These are phyloP conservation scores for Colaptes auratus DNA, from an alignment of 2,113 vertebrate species.

Conservation along the genomic window DNA sequence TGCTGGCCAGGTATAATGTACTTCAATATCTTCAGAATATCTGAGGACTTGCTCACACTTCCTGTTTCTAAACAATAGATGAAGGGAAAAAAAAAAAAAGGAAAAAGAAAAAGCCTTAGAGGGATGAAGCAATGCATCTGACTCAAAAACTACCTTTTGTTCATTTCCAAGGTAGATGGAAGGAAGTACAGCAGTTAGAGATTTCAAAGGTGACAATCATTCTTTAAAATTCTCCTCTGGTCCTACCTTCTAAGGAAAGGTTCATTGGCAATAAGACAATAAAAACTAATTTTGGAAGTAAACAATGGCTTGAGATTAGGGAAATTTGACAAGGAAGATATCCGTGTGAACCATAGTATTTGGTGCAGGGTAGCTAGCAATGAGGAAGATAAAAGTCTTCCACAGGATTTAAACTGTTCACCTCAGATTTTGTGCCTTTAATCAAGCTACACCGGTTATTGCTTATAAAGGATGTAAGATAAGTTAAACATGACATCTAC, in stretches of 20 bases:
- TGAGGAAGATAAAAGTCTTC: neutral
- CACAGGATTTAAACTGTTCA: neutral
- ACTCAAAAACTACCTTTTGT: neutral
- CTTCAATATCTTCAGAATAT: neutral
- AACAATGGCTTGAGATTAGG: neutral
- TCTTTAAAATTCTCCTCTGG: neutral
- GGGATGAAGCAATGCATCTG: neutral
- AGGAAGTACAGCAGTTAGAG: neutral
- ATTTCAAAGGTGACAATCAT: neutral
- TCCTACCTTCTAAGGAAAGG: neutral
- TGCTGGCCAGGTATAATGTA: neutral
- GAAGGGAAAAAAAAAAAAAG: too few species aligned
- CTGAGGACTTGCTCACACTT: neutral
- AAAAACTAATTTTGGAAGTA: neutral
- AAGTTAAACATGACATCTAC: neutral
- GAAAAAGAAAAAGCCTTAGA: neutral
- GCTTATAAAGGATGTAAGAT: neutral
- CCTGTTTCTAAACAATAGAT: neutral
- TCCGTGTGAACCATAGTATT: neutral
- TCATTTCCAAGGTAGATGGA: neutral
- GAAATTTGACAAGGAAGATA: neutral
- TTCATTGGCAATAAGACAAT: neutral
- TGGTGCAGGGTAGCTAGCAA: neutral
- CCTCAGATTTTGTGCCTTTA: neutral
- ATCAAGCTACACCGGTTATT: neutral